phyloP scores from a whole-genome alignment of 2,888 invertebrate genomes.

The Monoplex corrugatus region DNA sequence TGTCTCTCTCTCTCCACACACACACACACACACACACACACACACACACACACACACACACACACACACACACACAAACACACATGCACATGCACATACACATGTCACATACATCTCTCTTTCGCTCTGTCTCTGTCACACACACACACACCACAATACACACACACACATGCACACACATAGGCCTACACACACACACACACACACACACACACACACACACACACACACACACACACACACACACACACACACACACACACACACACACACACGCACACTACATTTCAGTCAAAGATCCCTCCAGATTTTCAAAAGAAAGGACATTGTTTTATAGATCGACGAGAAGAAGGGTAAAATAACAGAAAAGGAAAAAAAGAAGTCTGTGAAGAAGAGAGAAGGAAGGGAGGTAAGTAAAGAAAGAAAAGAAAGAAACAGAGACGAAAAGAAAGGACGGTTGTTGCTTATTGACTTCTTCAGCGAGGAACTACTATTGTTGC shows the following conservation, averaged over 20 bases:
- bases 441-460: too few species aligned
- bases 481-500: too few species aligned
- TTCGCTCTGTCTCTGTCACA: too few species aligned
- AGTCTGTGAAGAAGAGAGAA: too few species aligned
- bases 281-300: too few species aligned
- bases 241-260: neutral
- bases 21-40: neutral
- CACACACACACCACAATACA: neutral
- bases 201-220: neutral
- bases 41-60: conserved; percentile 8
- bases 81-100: neutral
- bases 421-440: too few species aligned
- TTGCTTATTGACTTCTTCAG: too few species aligned
- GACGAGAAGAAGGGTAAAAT: too few species aligned
- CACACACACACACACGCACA: neutral
- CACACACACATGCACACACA: neutral
- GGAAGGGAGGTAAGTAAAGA: too few species aligned
- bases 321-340: too few species aligned
- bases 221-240: conserved; percentile 1
- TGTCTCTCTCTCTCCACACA: neutral
- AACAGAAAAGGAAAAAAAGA: too few species aligned
- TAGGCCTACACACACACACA: neutral
- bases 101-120: neutral
- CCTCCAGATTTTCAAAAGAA: too few species aligned
- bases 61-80: neutral